phyloP scores from a whole-genome alignment of 2,888 invertebrate genomes.

The Ischnura elegans region DNA sequence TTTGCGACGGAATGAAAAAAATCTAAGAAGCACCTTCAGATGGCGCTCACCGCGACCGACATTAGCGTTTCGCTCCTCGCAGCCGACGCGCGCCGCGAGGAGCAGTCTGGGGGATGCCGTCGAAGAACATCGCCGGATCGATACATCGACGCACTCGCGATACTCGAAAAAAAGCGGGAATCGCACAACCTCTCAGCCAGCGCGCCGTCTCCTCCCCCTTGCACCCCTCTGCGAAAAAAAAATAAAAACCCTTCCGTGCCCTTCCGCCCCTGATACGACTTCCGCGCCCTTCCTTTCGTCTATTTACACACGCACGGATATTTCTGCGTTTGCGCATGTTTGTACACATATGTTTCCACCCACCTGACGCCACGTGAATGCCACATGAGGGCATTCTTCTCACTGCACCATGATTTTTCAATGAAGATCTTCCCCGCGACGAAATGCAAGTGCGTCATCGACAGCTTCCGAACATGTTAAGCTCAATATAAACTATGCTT shows the following conservation, averaged over 20 bases:
- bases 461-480: no score
- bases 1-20: no score
- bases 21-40: not conserved
- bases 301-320: not conserved
- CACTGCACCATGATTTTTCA: no score
- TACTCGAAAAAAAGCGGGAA: not conserved
- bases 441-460: no score
- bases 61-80: not conserved
- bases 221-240: not conserved
- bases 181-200: not conserved
- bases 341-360: not conserved
- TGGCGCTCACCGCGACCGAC: not conserved
- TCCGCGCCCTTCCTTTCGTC: not conserved
- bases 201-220: not conserved
- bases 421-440: no score
- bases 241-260: not conserved
- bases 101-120: not conserved
- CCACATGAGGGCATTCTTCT: no score
- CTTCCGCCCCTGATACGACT: not conserved
- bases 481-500: no score
- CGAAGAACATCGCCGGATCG: conserved; percentile 4
- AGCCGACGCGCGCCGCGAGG: not conserved
- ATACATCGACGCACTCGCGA: conserved; percentile 4
- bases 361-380: not conserved
- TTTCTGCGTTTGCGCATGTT: not conserved